These are phyloP conservation scores for Pogoniulus pusillus DNA, from an alignment of 2,797 vertebrate species.

Conservation along the genomic window DNA sequence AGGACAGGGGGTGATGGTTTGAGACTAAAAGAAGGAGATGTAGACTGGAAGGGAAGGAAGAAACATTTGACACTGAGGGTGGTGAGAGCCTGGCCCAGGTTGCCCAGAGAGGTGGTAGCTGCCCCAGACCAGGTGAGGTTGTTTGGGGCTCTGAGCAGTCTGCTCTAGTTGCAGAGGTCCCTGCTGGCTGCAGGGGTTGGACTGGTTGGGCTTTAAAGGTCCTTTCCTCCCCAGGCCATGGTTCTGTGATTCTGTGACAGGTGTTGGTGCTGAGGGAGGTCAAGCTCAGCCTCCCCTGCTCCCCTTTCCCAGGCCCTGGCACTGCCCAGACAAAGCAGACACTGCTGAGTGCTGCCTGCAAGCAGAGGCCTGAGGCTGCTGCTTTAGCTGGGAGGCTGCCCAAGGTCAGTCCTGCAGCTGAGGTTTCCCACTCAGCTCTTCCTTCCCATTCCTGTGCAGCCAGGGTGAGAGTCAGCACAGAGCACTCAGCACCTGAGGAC, in stretches of 20 bases:
- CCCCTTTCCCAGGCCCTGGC: background rate
- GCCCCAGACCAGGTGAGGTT: too few relatives aligned
- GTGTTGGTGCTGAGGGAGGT: background rate
- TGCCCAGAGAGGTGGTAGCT: too few relatives aligned
- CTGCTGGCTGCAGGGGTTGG: too few relatives aligned
- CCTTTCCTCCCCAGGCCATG: too few relatives aligned
- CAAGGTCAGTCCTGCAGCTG: background rate
- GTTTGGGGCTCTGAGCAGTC: too few relatives aligned
- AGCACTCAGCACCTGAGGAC: rapidly evolving
- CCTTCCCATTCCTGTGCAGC: background rate
- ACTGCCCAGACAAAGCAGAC: background rate
- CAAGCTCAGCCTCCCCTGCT: rapidly evolving
- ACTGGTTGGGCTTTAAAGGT: too few relatives aligned
- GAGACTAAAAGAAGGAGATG: too few relatives aligned
- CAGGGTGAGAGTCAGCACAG: rapidly evolving
- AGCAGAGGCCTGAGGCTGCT: rapidly evolving
- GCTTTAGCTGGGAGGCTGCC: background rate
- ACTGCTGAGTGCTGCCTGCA: rapidly evolving
- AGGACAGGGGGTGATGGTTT: too few relatives aligned
- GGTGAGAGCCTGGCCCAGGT: too few relatives aligned
- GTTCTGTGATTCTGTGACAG: background rate
- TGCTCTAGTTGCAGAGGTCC: too few relatives aligned
- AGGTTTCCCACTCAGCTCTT: background rate
- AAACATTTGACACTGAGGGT: too few relatives aligned
- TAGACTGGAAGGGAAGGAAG: too few relatives aligned